phyloP scores from a whole-genome alignment of 2,888 invertebrate species.

The Lucinisca nassula region DNA sequence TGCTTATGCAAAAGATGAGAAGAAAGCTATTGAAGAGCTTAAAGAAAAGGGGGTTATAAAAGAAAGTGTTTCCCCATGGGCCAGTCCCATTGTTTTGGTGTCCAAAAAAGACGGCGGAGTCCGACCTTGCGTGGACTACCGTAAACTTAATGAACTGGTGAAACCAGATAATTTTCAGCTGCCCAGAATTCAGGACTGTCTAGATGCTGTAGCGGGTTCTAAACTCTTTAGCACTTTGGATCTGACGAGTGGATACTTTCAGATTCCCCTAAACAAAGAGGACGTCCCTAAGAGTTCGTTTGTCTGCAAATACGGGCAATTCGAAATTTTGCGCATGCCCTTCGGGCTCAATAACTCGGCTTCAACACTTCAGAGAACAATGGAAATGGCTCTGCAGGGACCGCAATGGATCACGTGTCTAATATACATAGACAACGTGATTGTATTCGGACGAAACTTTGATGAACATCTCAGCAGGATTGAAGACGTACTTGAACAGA shows the following conservation, averaged over 20 bases:
- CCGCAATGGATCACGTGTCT: conserved; percentile 21
- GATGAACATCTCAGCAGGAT: conserved; percentile 42
- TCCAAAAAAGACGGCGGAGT: conserved; percentile 43
- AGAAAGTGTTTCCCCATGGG: conserved; percentile 36
- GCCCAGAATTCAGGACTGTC: conserved; percentile 44
- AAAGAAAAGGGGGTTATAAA: conserved; percentile 47
- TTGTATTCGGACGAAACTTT: conserved; percentile 26
- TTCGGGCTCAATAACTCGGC: conserved; percentile 9
- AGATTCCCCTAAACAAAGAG: conserved; percentile 42
- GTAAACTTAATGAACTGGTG: conserved; percentile 33
- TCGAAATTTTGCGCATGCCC: conserved; percentile 11
- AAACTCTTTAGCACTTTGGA: too few species aligned
- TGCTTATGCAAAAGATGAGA: conserved; percentile 51
- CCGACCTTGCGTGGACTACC: conserved; percentile 52
- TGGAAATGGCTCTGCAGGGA: conserved; percentile 10
- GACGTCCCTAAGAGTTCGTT: too few species aligned
- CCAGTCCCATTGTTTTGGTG: conserved; percentile 37
- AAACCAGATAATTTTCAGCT: conserved; percentile 45
- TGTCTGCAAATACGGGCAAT: too few species aligned
- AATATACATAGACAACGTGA: conserved; percentile 17
- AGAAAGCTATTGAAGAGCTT: conserved; percentile 50
- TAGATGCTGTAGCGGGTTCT: too few species aligned
- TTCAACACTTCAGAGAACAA: neutral
- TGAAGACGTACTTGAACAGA: conserved; percentile 29
- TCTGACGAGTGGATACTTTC: too few species aligned